A percentile compares a stretch with the other conserved stretches of the same genome.
phyloP scores from a whole-genome alignment of 2,888 invertebrate species.

The Pseudanteris insignis region DNA sequence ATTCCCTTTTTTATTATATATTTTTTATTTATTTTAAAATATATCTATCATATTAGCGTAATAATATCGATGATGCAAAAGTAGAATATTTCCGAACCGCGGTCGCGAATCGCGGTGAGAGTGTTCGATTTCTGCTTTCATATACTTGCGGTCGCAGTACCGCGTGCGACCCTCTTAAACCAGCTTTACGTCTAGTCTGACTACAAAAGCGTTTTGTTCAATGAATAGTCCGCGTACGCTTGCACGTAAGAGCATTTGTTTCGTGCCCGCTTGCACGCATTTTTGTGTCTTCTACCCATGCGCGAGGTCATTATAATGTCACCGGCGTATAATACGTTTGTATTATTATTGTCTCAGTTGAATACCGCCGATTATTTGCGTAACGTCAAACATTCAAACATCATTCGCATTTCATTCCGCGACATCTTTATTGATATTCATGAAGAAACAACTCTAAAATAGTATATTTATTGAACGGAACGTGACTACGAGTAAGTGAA shows the following conservation, averaged over 20 bases:
- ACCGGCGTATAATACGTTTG: slow-evolving; percentile 25
- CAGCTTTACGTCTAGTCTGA: slow-evolving; percentile 43
- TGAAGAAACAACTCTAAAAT: no score
- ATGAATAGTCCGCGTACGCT: slow-evolving; percentile 36
- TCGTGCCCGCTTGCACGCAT: slow-evolving; percentile 26
- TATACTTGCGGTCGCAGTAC: slow-evolving; percentile 55
- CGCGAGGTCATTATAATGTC: slow-evolving; percentile 52
- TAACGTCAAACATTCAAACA: slow-evolving; percentile 9
- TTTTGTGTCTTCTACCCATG: slow-evolving; percentile 34
- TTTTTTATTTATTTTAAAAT: no score
- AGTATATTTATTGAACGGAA: no score
- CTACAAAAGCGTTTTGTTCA: slow-evolving; percentile 50
- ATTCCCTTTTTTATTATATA: no score
- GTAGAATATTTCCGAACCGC: no score
- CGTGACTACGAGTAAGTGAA: no score
- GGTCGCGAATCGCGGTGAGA: slow-evolving; percentile 34
- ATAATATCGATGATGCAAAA: slow-evolving; percentile 16
- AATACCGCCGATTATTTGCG: no score
- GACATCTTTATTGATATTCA: no score
- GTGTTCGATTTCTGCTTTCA: slow-evolving; percentile 57
- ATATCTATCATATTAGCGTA: no score
- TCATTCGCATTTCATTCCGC: slow-evolving; percentile 1
- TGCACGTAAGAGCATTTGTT: slow-evolving; percentile 39
- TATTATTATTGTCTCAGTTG: slow-evolving; percentile 16
- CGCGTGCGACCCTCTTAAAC: slow-evolving; percentile 44